These are phyloP conservation scores for Tenodera sinensis DNA, from an alignment of 2,888 invertebrate species.

Conservation along the genomic window DNA sequence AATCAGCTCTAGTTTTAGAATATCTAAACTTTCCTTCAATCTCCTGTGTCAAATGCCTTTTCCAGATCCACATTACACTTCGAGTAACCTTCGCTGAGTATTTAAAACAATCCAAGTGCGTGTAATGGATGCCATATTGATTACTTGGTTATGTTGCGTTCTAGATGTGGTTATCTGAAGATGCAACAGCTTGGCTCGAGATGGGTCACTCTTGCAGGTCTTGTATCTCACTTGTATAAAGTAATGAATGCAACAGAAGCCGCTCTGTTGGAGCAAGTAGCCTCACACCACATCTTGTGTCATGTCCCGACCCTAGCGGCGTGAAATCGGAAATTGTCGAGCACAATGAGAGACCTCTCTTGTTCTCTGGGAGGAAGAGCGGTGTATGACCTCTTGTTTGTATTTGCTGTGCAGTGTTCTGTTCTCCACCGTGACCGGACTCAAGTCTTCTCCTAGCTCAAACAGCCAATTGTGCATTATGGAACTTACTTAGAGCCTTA, in stretches of 20 bases:
- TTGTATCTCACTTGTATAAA: not conserved
- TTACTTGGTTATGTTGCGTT: too few species aligned
- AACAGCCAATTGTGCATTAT: too few species aligned
- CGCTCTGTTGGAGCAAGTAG: not conserved
- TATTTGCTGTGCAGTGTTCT: not conserved
- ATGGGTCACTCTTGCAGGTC: not conserved
- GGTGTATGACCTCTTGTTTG: not conserved
- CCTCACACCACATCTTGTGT: not conserved
- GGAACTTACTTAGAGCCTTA: too few species aligned
- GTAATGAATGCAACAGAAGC: conserved; percentile 17
- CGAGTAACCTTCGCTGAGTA: too few species aligned
- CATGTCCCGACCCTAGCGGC: not conserved
- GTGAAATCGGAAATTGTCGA: conserved; percentile 16
- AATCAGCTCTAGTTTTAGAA: too few species aligned
- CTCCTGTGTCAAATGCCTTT: too few species aligned
- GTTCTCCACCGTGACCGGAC: not conserved
- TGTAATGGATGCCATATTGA: too few species aligned
- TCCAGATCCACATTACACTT: too few species aligned
- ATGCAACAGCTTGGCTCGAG: not conserved
- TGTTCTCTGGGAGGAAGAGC: not conserved
- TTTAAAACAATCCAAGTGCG: too few species aligned
- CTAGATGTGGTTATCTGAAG: too few species aligned
- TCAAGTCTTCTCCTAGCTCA: too few species aligned
- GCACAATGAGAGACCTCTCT: not conserved
- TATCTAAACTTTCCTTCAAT: too few species aligned